Conservation (phyloP, 2,888 invertebrate genomes). For the Malthinus seriepunctatus region DNA sequence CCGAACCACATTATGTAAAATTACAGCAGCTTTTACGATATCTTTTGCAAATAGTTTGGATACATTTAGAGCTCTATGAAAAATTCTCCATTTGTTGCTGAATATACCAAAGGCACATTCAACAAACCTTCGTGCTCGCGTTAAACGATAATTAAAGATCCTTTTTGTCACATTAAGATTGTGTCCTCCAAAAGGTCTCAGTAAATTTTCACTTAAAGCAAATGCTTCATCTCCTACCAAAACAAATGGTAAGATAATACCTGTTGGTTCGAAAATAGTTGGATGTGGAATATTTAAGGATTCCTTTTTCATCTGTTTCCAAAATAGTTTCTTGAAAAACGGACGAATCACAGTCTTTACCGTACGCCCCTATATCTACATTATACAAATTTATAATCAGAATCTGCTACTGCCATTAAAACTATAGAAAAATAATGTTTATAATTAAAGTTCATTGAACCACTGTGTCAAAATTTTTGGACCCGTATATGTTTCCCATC, state of each 20-base stretch:
- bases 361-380: conserved; percentile 34
- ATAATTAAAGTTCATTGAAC: conserved; percentile 37
- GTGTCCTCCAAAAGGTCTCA: conserved; percentile 23
- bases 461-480: conserved; percentile 32
- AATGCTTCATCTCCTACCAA: conserved; percentile 32
- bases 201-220: conserved; percentile 18
- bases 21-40: conserved; percentile 9
- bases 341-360: conserved; percentile 32
- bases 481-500: conserved; percentile 41
- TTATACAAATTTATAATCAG: conserved; percentile 35
- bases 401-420: conserved; percentile 37
- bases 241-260: conserved; percentile 32
- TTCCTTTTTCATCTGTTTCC: conserved; percentile 29
- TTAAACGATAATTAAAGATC: conserved; percentile 30
- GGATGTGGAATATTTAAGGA: conserved; percentile 10
- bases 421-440: conserved; percentile 36
- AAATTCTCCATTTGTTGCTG: conserved; percentile 10
- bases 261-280: conserved; percentile 5
- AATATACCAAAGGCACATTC: conserved; percentile 17
- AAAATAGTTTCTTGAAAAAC: conserved; percentile 36
- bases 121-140: conserved; percentile 34
- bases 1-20: conserved; percentile 7
- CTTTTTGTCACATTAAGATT: conserved; percentile 27
- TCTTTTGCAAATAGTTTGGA: conserved; percentile 3
- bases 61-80: conserved; percentile 7